Percentiles rank a stretch among this genome's conserved stretches.
These are phyloP conservation scores for Solea senegalensis DNA, from an alignment of 2,113 vertebrate species.

Conservation along the genomic window DNA sequence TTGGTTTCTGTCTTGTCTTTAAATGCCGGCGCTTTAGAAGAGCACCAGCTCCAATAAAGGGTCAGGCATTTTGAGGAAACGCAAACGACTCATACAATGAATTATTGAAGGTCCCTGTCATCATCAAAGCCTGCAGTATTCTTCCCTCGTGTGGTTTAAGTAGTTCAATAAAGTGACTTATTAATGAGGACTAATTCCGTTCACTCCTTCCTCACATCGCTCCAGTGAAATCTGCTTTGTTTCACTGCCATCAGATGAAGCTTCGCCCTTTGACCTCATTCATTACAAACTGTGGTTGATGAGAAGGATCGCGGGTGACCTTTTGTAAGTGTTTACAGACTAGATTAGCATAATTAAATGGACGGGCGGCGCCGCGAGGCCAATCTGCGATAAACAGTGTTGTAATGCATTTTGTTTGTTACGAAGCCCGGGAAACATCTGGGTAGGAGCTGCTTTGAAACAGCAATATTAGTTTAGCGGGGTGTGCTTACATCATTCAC, in stretches of 20 bases:
- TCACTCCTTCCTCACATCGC: conserved; percentile 51
- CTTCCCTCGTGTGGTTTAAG: conserved; percentile 74
- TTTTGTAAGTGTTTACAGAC: conserved; percentile 63
- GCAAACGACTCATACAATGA: conserved; percentile 73
- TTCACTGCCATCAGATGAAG: conserved; percentile 35
- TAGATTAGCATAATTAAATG: conserved; percentile 60
- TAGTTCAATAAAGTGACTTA: conserved; percentile 77
- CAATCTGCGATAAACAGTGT: conserved; percentile 51
- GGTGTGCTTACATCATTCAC: conserved; percentile 71
- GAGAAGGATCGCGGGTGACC: conserved; percentile 44
- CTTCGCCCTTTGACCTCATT: conserved; percentile 49
- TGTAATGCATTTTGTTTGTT: conserved; percentile 61
- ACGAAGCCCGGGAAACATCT: conserved; percentile 54
- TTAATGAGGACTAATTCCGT: conserved; percentile 80
- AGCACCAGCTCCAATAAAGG: conserved; percentile 48
- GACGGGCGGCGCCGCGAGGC: conserved; percentile 31
- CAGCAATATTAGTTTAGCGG: conserved; percentile 65
- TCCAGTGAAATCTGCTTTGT: conserved; percentile 55
- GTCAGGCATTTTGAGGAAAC: conserved; percentile 76
- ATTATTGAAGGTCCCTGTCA: conserved; percentile 75
- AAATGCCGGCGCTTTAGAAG: conserved; percentile 25
- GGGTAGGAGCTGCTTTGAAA: conserved; percentile 59
- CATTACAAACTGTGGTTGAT: conserved; percentile 34
- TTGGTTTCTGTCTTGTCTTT: conserved; percentile 40
- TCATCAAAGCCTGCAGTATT: conserved; percentile 77